Conservation (phyloP, 2,797 vertebrate species). For the Balearica regulorum region DNA sequence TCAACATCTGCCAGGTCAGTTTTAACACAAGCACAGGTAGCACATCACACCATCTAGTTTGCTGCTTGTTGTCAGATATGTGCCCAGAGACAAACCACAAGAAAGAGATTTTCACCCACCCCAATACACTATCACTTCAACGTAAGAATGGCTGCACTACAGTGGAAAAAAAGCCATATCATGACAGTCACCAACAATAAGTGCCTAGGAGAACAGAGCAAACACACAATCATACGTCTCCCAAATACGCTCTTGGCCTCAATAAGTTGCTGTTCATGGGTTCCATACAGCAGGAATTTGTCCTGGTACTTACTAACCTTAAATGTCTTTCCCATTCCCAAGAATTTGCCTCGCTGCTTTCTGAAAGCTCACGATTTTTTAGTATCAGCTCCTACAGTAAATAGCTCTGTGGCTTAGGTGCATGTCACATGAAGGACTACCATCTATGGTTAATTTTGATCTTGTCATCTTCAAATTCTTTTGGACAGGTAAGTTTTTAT, state of each 20-base stretch:
- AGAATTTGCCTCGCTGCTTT: neutral
- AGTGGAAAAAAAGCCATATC: neutral
- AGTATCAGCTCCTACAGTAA: neutral
- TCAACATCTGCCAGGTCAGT: neutral
- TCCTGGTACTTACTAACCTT: neutral
- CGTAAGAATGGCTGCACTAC: neutral
- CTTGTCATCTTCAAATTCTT: neutral
- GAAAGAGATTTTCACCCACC: neutral
- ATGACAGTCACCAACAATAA: neutral
- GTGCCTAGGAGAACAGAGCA: neutral
- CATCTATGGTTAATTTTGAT: neutral
- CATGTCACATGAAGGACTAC: neutral
- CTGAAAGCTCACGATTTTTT: neutral
- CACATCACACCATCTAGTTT: neutral
- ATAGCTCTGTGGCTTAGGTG: neutral
- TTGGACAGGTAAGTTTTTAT: neutral
- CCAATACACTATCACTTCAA: neutral
- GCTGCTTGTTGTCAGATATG: neutral
- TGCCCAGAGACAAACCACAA: neutral
- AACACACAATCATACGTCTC: neutral
- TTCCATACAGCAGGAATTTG: neutral
- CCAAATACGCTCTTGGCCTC: neutral
- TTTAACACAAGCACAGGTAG: neutral
- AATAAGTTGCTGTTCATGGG: neutral
- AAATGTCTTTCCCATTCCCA: neutral